phyloP scores from a whole-genome alignment of 2,113 vertebrate genomes.

The Hirundichthys speculiger region DNA sequence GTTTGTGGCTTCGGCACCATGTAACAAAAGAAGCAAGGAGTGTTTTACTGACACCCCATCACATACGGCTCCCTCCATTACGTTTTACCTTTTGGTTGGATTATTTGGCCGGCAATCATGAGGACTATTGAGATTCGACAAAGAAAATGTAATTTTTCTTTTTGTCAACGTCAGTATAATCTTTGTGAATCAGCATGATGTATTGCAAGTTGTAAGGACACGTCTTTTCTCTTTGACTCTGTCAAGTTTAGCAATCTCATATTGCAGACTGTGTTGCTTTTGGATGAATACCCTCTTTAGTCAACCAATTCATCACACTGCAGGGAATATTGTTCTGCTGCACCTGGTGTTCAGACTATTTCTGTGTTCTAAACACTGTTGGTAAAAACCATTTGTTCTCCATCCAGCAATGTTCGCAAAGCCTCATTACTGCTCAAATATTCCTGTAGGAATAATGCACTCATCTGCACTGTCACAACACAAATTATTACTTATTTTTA shows the following conservation, averaged over 20 bases:
- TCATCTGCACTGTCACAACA: constrained; percentile 22
- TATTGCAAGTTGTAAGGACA: constrained; percentile 31
- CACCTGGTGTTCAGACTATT: constrained; percentile 84
- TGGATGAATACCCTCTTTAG: constrained; percentile 85
- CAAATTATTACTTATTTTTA: constrained; percentile 23
- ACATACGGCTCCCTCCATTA: background rate
- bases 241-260: constrained; percentile 71
- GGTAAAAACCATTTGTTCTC: constrained; percentile 77
- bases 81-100: background rate
- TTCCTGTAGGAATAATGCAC: constrained; percentile 42
- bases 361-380: constrained; percentile 76
- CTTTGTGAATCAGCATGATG: constrained; percentile 32
- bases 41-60: constrained; percentile 11
- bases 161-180: constrained; percentile 25
- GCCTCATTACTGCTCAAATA: constrained; percentile 60
- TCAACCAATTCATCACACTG: constrained; percentile 85
- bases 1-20: background rate
- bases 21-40: background rate
- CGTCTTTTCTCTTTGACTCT: constrained; percentile 57
- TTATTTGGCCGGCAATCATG: constrained; percentile 5
- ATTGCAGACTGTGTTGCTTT: constrained; percentile 77
- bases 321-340: constrained; percentile 84
- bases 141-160: background rate
- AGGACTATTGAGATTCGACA: constrained; percentile 3
- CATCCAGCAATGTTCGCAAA: constrained; percentile 65